Evolutionary conservation across 1,140 invertebrate species (phyloP).

Genomic region (Macrostomum lignano): DNA sequence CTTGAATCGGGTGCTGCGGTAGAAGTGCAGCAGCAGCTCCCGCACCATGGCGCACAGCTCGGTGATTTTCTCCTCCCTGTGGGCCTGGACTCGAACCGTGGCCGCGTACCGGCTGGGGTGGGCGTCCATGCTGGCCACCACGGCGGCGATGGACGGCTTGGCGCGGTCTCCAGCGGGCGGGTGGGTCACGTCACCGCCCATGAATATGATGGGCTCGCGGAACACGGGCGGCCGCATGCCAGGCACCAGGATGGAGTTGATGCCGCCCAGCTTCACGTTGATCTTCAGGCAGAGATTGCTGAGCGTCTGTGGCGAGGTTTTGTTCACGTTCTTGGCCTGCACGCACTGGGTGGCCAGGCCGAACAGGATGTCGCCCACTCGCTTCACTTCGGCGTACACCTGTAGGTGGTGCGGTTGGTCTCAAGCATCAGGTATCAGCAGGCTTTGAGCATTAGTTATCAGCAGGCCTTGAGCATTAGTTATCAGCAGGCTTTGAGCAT

Average conservation of each 20-base stretch:
- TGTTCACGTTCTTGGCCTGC: slow-evolving; percentile 98
- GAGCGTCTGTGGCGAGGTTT: slow-evolving; percentile 91
- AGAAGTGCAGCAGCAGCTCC: slow-evolving; percentile 74
- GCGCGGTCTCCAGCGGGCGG: slow-evolving; percentile 94
- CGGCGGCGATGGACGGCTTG: slow-evolving; percentile 88
- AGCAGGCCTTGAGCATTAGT: too few relatives aligned
- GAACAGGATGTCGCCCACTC: slow-evolving; percentile 88
- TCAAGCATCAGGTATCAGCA: too few relatives aligned
- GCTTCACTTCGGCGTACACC: slow-evolving; percentile 96
- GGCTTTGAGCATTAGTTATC: too few relatives aligned
- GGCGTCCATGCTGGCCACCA: slow-evolving; percentile 86
- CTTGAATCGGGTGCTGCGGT: slow-evolving; percentile 60
- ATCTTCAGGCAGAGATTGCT: slow-evolving; percentile 98
- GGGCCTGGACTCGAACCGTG: slow-evolving; percentile 88
- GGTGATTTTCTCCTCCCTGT: slow-evolving; percentile 77
- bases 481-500: too few relatives aligned
- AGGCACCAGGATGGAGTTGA: slow-evolving; percentile 91
- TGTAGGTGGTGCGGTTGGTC: too few relatives aligned
- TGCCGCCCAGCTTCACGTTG: slow-evolving; percentile 95
- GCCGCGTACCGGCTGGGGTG: slow-evolving; percentile 94
- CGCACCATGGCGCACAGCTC: slow-evolving; percentile 90
- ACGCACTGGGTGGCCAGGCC: slow-evolving; percentile 99
- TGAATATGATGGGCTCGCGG: slow-evolving; percentile 85
- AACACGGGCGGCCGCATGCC: slow-evolving; percentile 38
- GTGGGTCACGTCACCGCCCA: slow-evolving; percentile 95